Base-by-base conservation (phyloP, 2,888 invertebrate genomes). In the Melanotus villosus region DNA sequence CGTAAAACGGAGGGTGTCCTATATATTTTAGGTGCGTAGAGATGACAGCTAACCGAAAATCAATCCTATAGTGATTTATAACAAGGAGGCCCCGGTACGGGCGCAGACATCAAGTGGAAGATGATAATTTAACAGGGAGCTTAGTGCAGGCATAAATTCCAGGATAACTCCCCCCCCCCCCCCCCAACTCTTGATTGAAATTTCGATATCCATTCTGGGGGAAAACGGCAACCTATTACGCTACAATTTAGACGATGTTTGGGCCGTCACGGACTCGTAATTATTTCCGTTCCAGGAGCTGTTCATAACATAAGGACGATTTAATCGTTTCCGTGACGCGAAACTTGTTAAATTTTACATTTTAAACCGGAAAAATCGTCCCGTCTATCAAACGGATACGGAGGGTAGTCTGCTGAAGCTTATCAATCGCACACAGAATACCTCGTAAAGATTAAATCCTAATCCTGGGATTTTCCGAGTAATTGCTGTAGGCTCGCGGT, bases 121-220 rank as follows among this genome's bases (percentile, higher is more conserved):
- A 58, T 52, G 57, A 68, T 63, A 63, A 68, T 68, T 68, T 64
- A 62, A 34, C 30, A 21, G 36, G 38, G 45, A 21, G 32, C 59
- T 63, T 68, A 43, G 45, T 58, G 47, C 54, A 66, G 56, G 57
- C 72, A 69, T 75, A 75, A 75, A 75, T 75, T 75, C 66, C 26
- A 41, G 30, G 36, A 12, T 45, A 62, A 23, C n/a, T n/a, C n/a
- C n/a, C n/a, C n/a, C n/a, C n/a, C n/a, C n/a, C n/a, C n/a, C n/a
- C 50, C 36, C 41, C 56, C 47, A 36, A 32, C 68, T 45, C 57
- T 62, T 63, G 67, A 67, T 65, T 68, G 68, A 66, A 73, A 73
- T 73, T 73, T 74, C 74, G 73, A 72, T 75, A 75, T 72, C 72
- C 70, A 68, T 67, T 58, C 34, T 36, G 32, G 50, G 23, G 21